These are phyloP conservation scores for Maconellicoccus hirsutus DNA, from an alignment of 1,140 invertebrate species.

Conservation along the genomic window DNA sequence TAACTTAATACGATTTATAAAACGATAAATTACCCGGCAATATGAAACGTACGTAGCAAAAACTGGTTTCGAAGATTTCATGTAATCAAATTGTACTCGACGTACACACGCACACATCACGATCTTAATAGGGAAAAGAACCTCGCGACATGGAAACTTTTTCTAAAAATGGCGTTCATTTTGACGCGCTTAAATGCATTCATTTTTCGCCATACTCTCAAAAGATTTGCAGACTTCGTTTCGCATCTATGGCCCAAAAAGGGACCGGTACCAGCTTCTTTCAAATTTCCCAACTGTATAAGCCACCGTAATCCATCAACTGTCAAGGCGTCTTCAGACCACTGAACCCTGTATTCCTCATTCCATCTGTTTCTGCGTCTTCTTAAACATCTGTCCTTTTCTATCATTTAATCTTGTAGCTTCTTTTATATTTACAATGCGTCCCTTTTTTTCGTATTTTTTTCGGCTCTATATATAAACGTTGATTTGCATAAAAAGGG, in stretches of 20 bases:
- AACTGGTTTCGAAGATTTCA: background rate
- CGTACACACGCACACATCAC: background rate
- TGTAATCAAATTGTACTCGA: background rate
- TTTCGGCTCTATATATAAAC: constrained; percentile 10
- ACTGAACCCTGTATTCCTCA: constrained; percentile 12
- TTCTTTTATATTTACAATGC: constrained; percentile 22
- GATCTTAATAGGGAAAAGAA: background rate
- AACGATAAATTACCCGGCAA: background rate
- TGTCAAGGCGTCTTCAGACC: constrained; percentile 13
- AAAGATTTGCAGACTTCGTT: background rate
- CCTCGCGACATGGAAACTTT: no score
- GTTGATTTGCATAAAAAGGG: constrained; percentile 21
- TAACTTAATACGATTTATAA: constrained; percentile 10
- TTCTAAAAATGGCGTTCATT: no score
- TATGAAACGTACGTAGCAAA: background rate
- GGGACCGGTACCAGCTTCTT: constrained; percentile 1
- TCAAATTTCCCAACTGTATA: constrained; percentile 22
- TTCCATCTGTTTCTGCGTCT: constrained; percentile 10
- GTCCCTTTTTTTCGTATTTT: constrained; percentile 15
- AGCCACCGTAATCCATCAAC: constrained; percentile 14
- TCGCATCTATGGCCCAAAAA: background rate
- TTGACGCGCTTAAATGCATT: background rate
- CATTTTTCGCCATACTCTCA: constrained; percentile 7
- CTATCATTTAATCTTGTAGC: constrained; percentile 20
- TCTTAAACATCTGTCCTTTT: constrained; percentile 19